phyloP scores from a whole-genome alignment of 1,140 invertebrate species.

The Drosophila carrolli region DNA sequence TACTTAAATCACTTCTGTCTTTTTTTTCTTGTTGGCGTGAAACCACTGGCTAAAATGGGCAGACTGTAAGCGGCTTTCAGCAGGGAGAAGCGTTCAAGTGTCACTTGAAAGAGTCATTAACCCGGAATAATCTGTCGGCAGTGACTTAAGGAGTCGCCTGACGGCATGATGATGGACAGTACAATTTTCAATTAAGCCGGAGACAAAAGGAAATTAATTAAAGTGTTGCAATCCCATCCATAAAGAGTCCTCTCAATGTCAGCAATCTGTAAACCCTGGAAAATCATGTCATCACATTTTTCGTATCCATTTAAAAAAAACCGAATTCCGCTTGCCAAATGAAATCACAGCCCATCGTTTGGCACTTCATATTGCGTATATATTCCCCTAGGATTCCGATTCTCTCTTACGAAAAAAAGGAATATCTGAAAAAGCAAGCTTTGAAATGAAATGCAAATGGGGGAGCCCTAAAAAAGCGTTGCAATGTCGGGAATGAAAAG shows the following conservation, averaged over 20 bases:
- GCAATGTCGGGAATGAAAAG: constrained; percentile 68
- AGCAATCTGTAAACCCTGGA: constrained; percentile 23
- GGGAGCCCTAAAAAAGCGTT: constrained; percentile 39
- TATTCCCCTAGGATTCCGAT: constrained; percentile 37
- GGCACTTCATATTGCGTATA: constrained; percentile 35
- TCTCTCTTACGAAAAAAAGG: constrained; percentile 14
- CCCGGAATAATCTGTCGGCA: constrained; percentile 51
- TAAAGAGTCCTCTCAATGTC: constrained; percentile 26
- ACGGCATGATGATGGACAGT: background rate
- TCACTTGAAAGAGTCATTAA: constrained; percentile 54
- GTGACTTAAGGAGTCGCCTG: constrained; percentile 36
- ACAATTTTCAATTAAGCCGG: constrained; percentile 39
- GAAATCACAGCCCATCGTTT: constrained; percentile 35
- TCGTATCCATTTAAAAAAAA: constrained; percentile 21
- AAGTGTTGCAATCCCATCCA: constrained; percentile 27
- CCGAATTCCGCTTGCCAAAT: constrained; percentile 30
- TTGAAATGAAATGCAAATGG: constrained; percentile 71
- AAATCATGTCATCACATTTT: constrained; percentile 42
- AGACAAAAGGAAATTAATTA: constrained; percentile 43
- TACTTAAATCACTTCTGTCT: constrained; percentile 25
- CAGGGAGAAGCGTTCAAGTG: constrained; percentile 47
- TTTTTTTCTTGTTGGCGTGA: constrained; percentile 10
- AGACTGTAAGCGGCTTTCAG: constrained; percentile 51
- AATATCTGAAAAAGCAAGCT: constrained; percentile 38
- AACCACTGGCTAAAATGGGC: constrained; percentile 41